Conservation (phyloP, 2,113 vertebrate species). For the Pelodiscus sinensis region DNA sequence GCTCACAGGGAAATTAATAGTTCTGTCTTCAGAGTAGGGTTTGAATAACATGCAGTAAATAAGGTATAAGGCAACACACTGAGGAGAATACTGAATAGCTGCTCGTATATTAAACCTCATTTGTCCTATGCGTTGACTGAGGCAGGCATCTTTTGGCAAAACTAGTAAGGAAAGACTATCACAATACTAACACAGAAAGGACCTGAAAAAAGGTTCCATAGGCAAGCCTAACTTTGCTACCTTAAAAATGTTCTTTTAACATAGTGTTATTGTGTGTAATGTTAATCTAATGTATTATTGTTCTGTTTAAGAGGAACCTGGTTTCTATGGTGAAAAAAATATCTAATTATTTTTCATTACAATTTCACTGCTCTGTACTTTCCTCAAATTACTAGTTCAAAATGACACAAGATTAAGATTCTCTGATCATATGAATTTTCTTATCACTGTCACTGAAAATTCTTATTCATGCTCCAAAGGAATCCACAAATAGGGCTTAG, state of each 20-base stretch:
- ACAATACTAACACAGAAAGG: not conserved
- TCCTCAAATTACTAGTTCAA: not conserved
- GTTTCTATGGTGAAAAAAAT: not conserved
- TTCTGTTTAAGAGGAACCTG: not conserved
- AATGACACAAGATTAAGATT: not conserved
- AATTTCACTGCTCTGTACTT: not conserved
- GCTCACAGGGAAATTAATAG: not conserved
- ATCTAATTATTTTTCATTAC: not conserved
- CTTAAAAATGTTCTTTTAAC: not conserved
- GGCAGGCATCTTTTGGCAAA: not conserved
- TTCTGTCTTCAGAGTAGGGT: not conserved
- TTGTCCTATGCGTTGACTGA: not conserved
- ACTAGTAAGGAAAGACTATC: not conserved
- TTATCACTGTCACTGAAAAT: not conserved
- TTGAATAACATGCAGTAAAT: not conserved
- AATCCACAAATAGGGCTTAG: not conserved
- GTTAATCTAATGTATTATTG: not conserved
- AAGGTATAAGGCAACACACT: not conserved
- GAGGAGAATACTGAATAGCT: not conserved
- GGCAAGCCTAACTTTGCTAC: not conserved
- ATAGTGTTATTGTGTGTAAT: not conserved
- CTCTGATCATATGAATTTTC: not conserved
- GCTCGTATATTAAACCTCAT: not conserved
- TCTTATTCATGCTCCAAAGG: not conserved
- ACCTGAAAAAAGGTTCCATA: not conserved